Percentiles rank a stretch among this genome's conserved stretches.
These are phyloP conservation scores for Stenodera caucasica DNA, from an alignment of 2,888 invertebrate species.

Conservation along the genomic window DNA sequence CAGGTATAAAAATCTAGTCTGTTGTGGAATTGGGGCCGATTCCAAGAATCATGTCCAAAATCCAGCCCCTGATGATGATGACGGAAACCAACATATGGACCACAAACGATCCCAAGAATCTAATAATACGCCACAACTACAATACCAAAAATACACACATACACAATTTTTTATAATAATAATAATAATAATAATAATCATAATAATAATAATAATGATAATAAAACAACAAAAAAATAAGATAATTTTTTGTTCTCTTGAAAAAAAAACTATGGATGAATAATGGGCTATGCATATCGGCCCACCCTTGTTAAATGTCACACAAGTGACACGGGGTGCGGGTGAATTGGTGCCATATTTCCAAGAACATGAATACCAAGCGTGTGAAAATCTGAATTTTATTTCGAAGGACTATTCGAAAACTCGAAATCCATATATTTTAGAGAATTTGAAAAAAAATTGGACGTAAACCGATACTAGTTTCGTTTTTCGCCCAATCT, in stretches of 20 bases:
- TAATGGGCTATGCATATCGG: slow-evolving; percentile 10
- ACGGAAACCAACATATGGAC: background rate
- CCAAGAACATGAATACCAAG: slow-evolving; percentile 24
- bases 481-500: background rate
- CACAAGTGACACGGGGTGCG: slow-evolving; percentile 20
- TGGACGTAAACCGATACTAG: background rate
- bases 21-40: background rate
- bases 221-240: too few species aligned
- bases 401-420: background rate
- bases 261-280: background rate
- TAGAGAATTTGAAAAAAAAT: background rate
- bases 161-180: background rate
- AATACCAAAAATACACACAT: background rate
- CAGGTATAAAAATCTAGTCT: slow-evolving; percentile 13
- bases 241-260: too few species aligned
- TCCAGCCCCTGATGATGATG: background rate
- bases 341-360: slow-evolving; percentile 23
- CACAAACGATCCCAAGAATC: background rate
- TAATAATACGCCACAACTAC: background rate
- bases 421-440: background rate
- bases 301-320: slow-evolving; percentile 25
- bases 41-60: background rate
- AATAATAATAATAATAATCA: background rate
- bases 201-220: too few species aligned
- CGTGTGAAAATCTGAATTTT: background rate